A percentile compares a stretch with the other conserved stretches of the same genome.
These are phyloP conservation scores for Caenorhabditis sinica DNA, from an alignment of 2,888 invertebrate species.

Conservation along the genomic window DNA sequence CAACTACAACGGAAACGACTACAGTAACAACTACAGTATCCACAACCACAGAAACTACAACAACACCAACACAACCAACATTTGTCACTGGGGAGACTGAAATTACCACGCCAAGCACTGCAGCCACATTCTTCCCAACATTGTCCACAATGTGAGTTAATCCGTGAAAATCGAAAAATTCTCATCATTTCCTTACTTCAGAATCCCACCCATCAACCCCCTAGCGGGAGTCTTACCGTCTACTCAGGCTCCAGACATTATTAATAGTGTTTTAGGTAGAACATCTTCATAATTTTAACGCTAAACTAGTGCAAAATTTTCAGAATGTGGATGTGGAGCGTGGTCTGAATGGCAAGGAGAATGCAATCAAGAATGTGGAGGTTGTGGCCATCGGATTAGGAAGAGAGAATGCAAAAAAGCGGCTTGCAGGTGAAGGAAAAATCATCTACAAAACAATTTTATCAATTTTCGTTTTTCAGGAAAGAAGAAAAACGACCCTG, in stretches of 20 bases:
- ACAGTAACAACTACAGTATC: not conserved
- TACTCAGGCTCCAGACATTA: slow-evolving; percentile 64
- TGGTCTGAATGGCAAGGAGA: slow-evolving; percentile 81
- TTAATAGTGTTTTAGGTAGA: slow-evolving; percentile 64
- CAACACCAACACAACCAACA: slow-evolving; percentile 2
- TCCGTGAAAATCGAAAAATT: slow-evolving; percentile 20
- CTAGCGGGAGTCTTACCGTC: slow-evolving; percentile 53
- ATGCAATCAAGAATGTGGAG: slow-evolving; percentile 83
- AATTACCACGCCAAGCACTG: slow-evolving; percentile 28
- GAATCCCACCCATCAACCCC: slow-evolving; percentile 52
- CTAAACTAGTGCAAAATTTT: not conserved
- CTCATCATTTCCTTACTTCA: slow-evolving; percentile 10
- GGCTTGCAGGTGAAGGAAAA: slow-evolving; percentile 60
- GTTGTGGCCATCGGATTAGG: slow-evolving; percentile 79
- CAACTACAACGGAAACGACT: slow-evolving; percentile 1
- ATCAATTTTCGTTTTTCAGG: slow-evolving; percentile 41
- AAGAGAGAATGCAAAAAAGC: slow-evolving; percentile 75
- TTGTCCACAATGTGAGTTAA: slow-evolving; percentile 56
- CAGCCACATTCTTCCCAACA: slow-evolving; percentile 46
- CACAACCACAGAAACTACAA: slow-evolving; percentile 2
- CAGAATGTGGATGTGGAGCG: slow-evolving; percentile 79
- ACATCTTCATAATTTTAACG: not conserved
- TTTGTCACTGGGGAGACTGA: slow-evolving; percentile 56
- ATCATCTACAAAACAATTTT: not conserved
- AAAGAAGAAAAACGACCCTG: slow-evolving; percentile 81